Conservation (phyloP, 2,797 vertebrate species). For the Erethizon dorsatum region DNA sequence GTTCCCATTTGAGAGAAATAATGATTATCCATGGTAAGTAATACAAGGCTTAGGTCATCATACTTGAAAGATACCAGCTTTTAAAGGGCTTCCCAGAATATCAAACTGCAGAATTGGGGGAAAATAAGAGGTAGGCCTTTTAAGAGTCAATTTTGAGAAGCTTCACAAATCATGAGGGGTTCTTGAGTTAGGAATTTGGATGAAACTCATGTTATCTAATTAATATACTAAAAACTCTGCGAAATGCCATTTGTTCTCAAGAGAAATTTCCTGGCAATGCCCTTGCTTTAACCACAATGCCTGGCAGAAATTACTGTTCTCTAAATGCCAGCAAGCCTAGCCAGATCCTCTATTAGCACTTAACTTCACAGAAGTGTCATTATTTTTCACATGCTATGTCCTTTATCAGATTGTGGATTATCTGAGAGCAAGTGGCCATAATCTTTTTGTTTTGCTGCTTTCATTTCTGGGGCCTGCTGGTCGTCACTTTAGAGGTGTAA, state of each 20-base stretch:
- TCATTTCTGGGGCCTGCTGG: neutral
- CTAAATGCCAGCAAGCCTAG: neutral
- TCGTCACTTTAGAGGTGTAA: neutral
- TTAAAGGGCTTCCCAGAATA: neutral
- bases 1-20: conserved; percentile 18
- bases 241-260: conserved; percentile 19
- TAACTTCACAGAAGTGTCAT: neutral
- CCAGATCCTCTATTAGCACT: neutral
- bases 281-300: neutral
- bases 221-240: conserved; percentile 43
- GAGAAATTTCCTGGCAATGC: neutral
- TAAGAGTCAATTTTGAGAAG: conserved; percentile 8
- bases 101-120: neutral
- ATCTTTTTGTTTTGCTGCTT: neutral
- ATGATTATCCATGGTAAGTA: conserved; percentile 1
- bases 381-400: neutral
- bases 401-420: neutral
- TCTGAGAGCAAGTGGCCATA: neutral
- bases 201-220: neutral
- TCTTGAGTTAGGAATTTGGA: conserved; percentile 31
- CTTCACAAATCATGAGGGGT: neutral
- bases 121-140: neutral
- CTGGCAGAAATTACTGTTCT: neutral
- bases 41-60: neutral
- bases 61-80: neutral